Conservation (phyloP, 2,888 invertebrate genomes). For the Apamea monoglypha region DNA sequence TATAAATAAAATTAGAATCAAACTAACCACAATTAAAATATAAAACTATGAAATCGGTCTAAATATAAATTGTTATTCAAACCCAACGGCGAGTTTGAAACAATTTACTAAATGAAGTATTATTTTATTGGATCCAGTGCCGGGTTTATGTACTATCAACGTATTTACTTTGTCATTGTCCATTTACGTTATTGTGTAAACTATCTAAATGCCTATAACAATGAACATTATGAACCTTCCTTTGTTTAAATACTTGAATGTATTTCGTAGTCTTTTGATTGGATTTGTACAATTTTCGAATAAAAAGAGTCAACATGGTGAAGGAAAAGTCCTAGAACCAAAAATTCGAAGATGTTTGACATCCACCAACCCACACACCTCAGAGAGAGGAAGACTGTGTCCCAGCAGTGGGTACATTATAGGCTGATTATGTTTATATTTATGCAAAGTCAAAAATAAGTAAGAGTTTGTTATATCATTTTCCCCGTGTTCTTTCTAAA, state of each 20-base stretch:
- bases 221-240: conserved; percentile 6
- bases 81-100: background rate
- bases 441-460: background rate
- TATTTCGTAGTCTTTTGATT: background rate
- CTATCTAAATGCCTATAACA: background rate
- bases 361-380: background rate
- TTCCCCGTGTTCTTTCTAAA: background rate
- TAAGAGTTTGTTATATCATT: background rate
- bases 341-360: background rate
- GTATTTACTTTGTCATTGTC: conserved; percentile 14
- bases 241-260: background rate
- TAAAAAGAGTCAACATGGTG: background rate
- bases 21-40: background rate
- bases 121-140: conserved; percentile 5
- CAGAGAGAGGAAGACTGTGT: background rate
- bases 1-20: background rate
- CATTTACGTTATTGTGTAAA: conserved; percentile 9
- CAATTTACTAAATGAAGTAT: conserved; percentile 9
- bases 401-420: background rate
- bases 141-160: conserved; percentile 23
- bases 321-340: background rate
- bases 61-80: conserved; percentile 14
- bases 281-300: background rate
- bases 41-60: background rate
- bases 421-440: background rate